These are phyloP conservation scores for Pandion haliaetus DNA, from an alignment of 2,113 vertebrate genomes.

Conservation along the genomic window DNA sequence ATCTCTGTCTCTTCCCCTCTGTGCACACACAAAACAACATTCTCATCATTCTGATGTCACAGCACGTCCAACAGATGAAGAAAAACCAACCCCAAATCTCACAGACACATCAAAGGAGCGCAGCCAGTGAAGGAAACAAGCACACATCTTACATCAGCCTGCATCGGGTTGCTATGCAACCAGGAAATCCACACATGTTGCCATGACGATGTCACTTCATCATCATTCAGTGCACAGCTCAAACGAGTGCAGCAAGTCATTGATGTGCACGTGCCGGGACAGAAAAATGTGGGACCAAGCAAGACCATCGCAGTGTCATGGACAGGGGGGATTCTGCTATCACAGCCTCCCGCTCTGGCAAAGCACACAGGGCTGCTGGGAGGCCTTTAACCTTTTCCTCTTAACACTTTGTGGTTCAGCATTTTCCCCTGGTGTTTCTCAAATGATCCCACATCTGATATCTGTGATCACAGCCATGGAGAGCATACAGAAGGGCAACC, in stretches of 20 bases:
- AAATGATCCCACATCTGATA: not conserved
- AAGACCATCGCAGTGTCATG: fast-evolving
- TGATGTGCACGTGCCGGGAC: not conserved
- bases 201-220: slow-evolving; percentile 85
- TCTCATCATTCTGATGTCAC: not conserved
- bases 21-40: not conserved
- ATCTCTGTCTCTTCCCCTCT: not conserved
- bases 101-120: slow-evolving; percentile 49
- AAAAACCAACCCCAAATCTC: not conserved
- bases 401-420: not conserved
- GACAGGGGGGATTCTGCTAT: not conserved
- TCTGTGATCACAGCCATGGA: not conserved
- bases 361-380: not conserved
- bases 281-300: not conserved
- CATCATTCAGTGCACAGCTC: slow-evolving; percentile 64
- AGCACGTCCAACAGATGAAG: not conserved
- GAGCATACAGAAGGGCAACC: not conserved
- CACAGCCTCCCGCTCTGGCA: fast-evolving
- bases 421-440: not conserved
- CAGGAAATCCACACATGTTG: slow-evolving; percentile 80
- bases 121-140: slow-evolving; percentile 58
- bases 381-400: not conserved
- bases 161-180: slow-evolving; percentile 80
- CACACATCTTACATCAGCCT: slow-evolving; percentile 79
- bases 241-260: not conserved